These are phyloP conservation scores for Gopherus flavomarginatus DNA, from an alignment of 2,113 vertebrate genomes.

Conservation along the genomic window DNA sequence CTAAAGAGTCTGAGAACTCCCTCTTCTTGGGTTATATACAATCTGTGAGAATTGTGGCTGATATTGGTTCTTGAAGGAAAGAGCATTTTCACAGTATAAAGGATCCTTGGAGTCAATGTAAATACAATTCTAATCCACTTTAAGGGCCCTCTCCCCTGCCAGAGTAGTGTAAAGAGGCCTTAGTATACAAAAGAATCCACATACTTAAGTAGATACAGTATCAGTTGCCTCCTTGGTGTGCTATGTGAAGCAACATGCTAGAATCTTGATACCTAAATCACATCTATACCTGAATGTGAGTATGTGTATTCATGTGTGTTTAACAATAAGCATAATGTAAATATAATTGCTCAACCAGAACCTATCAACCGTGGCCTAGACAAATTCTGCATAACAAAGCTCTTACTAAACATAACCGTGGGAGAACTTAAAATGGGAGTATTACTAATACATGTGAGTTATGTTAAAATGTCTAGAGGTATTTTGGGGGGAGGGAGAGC, in stretches of 20 bases:
- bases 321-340: fast-evolving
- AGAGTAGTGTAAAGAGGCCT: not conserved
- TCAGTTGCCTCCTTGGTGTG: not conserved
- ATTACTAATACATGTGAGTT: too few species aligned
- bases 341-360: fast-evolving
- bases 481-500: too few species aligned
- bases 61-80: not conserved
- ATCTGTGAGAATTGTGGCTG: not conserved
- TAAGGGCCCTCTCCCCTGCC: not conserved
- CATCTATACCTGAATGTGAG: fast-evolving
- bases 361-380: fast-evolving
- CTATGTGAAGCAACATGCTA: not conserved
- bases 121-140: not conserved
- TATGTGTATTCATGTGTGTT: not conserved
- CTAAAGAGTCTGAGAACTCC: not conserved
- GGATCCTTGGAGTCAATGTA: not conserved
- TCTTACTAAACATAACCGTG: not conserved
- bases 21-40: not conserved
- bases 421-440: too few species aligned
- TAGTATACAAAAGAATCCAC: not conserved
- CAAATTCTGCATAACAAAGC: fast-evolving
- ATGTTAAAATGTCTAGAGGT: too few species aligned
- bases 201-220: not conserved
- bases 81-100: not conserved
- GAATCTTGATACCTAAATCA: fast-evolving